These are phyloP conservation scores for Chrysopilus asiliformis DNA, from an alignment of 2,888 invertebrate genomes.

Conservation along the genomic window DNA sequence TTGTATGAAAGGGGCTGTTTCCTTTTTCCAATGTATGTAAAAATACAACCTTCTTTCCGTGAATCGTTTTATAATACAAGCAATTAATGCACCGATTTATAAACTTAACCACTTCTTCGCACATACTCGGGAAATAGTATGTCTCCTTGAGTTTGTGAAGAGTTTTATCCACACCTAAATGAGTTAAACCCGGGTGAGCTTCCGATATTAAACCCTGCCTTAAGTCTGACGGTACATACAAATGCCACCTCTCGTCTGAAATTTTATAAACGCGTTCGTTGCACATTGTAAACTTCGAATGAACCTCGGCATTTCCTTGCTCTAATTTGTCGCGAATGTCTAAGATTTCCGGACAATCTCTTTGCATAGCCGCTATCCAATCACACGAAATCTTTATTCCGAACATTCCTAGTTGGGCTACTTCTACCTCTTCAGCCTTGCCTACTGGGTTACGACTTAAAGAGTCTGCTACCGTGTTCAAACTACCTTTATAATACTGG, in stretches of 20 bases:
- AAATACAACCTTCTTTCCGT: slow-evolving; percentile 12
- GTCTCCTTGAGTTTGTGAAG: slow-evolving; percentile 1
- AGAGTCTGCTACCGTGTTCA: slow-evolving; percentile 7
- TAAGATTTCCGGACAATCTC: neutral
- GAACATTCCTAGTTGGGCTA: neutral
- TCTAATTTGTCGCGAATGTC: slow-evolving; percentile 1
- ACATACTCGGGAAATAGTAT: slow-evolving; percentile 5
- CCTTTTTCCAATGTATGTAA: slow-evolving; percentile 14
- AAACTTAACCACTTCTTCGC: neutral
- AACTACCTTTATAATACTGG: slow-evolving; percentile 3
- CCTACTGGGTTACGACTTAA: slow-evolving; percentile 6
- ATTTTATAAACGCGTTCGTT: slow-evolving; percentile 1
- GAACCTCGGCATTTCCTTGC: neutral
- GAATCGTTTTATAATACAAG: slow-evolving; percentile 7
- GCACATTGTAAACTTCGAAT: slow-evolving; percentile 1
- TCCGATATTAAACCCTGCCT: neutral
- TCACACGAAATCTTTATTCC: neutral
- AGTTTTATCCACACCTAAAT: slow-evolving; percentile 3
- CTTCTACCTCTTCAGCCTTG: neutral
- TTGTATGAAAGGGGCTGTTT: slow-evolving; percentile 8
- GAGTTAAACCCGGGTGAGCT: slow-evolving; percentile 2
- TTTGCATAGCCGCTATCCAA: slow-evolving; percentile 4
- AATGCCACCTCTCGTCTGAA: neutral
- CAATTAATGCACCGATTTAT: slow-evolving; percentile 7
- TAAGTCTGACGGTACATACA: slow-evolving; percentile 2